Percentiles rank a stretch among this genome's conserved stretches.
These are phyloP conservation scores for Pandemis corylana DNA, from an alignment of 2,888 invertebrate species.

Conservation along the genomic window DNA sequence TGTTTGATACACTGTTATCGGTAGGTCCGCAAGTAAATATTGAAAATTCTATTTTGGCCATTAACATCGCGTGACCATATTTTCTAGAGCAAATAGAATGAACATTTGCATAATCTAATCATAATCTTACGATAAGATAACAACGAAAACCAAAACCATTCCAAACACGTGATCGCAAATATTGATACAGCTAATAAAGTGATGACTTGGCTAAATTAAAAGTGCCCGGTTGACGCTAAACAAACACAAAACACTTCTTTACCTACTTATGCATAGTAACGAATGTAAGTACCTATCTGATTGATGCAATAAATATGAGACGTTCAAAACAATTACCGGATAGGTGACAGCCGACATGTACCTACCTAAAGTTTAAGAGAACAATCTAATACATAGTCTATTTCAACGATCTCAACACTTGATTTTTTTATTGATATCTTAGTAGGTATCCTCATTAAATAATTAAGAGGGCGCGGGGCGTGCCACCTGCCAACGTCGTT, in stretches of 20 bases:
- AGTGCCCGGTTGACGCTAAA: not conserved
- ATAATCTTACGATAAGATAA: constrained; percentile 5
- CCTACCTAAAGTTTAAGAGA: not conserved
- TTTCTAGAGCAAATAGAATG: constrained; percentile 13
- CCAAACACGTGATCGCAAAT: constrained; percentile 7
- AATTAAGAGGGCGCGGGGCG: not conserved
- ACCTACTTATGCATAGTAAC: not conserved
- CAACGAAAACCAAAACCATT: not conserved
- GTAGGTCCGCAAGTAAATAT: too few species aligned
- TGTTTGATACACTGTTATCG: too few species aligned
- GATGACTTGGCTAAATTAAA: not conserved
- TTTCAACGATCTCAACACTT: not conserved
- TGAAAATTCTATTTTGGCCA: not conserved
- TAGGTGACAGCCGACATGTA: not conserved
- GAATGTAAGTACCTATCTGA: not conserved
- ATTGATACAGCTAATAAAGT: constrained; percentile 1
- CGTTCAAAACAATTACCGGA: not conserved
- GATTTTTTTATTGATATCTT: too few species aligned
- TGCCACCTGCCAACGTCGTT: too few species aligned
- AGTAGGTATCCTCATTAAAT: too few species aligned
- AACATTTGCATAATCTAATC: not conserved
- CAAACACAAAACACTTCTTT: not conserved
- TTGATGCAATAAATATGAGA: not conserved
- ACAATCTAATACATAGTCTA: not conserved
- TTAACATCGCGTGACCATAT: not conserved